Base-by-base conservation (phyloP, 2,797 vertebrate genomes). In the Poeciliopsis turneri region DNA sequence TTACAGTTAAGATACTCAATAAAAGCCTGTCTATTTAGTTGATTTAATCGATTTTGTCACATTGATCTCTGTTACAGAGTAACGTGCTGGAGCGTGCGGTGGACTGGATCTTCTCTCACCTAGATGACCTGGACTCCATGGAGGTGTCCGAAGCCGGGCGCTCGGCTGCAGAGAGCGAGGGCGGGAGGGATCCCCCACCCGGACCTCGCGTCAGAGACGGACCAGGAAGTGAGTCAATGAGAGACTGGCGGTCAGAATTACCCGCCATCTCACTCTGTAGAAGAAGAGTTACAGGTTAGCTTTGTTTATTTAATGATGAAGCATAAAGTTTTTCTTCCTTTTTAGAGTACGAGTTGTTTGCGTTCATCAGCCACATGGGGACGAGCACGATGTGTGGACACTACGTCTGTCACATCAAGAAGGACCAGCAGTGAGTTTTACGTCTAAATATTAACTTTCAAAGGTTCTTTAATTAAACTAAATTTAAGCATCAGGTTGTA, bases 321-420 rank as follows among this genome's bases (percentile, higher is more conserved):
- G 12, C 68, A 45, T 43, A 70, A 28, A 30, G 25, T 73, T 70
- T 41, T 3, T 83, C 28, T 84, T 70, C 74, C 69, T 79, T 12
- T 89, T 69, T 92, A 99, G 98, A 98, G 78, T 99, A 99, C 75
- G 97, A 98, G 95, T 95, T 99, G 80, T 98, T 99, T 94, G 98
- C 98, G 28, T 99, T 99, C 94, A 96, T 99, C 95, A 99, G 98
- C 91, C 98, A 99, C 96, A 99, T 99, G 98, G 98, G 98, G 87
- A 97, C 97, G 16, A 99, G 98, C 5, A 99, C 98, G 64, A 99
- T 99, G 98, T 99, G 98, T 41, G 98, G 98, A 80, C 98, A 99
- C 94, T 99, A 99, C 0, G 98, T 99, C 89, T 99, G 98, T 93
- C 98, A 99, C 94, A 99, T 99, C 95, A 99, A 98, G 95, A 99